Evolutionary conservation across 2,113 vertebrate species (phyloP).

Genomic region (Ranitomeya variabilis): DNA sequence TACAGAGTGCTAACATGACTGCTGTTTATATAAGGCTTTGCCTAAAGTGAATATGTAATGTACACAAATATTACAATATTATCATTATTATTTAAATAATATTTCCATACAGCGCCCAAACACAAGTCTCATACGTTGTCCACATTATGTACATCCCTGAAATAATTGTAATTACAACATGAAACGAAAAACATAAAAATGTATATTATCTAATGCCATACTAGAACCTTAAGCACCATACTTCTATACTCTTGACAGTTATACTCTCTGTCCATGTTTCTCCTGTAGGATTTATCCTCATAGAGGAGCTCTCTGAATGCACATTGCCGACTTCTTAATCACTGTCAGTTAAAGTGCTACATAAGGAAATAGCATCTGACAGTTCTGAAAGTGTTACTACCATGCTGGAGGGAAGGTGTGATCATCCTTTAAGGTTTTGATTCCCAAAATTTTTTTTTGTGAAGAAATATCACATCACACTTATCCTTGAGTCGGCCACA

Average conservation of each 20-base stretch:
- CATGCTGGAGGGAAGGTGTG: constrained; percentile 15
- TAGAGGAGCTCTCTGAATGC: not conserved
- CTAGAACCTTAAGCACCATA: not conserved
- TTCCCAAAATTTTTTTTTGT: not conserved
- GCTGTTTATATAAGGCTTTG: not conserved
- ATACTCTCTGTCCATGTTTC: not conserved
- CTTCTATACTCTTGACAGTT: not conserved
- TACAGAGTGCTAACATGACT: not conserved
- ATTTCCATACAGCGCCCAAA: too few relatives aligned
- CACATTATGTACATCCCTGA: too few relatives aligned
- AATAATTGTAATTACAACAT: too few relatives aligned
- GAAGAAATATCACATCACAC: not conserved
- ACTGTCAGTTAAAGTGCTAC: not conserved
- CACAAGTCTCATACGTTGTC: too few relatives aligned
- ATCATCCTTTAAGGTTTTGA: constrained; percentile 20
- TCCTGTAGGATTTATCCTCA: not conserved
- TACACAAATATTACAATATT: too few relatives aligned
- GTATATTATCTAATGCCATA: not conserved
- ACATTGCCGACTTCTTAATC: not conserved
- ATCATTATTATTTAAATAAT: too few relatives aligned
- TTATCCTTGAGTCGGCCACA: not conserved
- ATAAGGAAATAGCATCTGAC: not conserved
- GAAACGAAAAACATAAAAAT: not conserved
- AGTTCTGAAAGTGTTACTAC: not conserved
- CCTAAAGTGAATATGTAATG: not conserved